Percentiles rank a stretch among this genome's conserved stretches.
These are phyloP conservation scores for Bovichtus variegatus DNA, from an alignment of 2,797 vertebrate species.

Conservation along the genomic window DNA sequence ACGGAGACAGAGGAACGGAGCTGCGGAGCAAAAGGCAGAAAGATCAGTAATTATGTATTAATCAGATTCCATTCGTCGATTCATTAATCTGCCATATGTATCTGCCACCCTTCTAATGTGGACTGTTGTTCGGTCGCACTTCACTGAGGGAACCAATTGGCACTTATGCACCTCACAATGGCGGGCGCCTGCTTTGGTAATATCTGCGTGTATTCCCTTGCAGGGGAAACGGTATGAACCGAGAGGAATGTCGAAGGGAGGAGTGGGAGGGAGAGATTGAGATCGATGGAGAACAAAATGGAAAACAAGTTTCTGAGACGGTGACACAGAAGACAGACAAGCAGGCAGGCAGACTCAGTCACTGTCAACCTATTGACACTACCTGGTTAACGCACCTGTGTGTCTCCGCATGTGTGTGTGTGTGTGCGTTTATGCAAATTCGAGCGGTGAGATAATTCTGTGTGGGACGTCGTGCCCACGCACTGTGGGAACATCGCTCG, in stretches of 20 bases:
- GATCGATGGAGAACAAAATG: constrained; percentile 60
- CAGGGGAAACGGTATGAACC: constrained; percentile 36
- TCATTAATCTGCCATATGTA: constrained; percentile 53
- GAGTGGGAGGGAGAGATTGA: constrained; percentile 33
- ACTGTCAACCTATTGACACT: constrained; percentile 48
- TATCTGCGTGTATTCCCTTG: constrained; percentile 56
- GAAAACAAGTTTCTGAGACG: constrained; percentile 59
- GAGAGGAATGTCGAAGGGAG: constrained; percentile 17
- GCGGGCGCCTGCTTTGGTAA: constrained; percentile 31
- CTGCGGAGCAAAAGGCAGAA: constrained; percentile 24
- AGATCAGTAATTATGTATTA: constrained; percentile 48
- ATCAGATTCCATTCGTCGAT: constrained; percentile 46
- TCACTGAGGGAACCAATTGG: constrained; percentile 57
- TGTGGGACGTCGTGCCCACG: constrained; percentile 66
- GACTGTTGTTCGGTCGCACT: constrained; percentile 64
- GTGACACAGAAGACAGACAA: constrained; percentile 39
- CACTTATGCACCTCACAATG: constrained; percentile 36
- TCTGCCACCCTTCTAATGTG: constrained; percentile 53
- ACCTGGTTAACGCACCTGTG: constrained; percentile 39
- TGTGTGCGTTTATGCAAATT: constrained; percentile 63
- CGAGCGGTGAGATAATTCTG: constrained; percentile 63
- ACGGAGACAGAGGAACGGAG: constrained; percentile 16
- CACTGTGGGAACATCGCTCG: constrained; percentile 72
- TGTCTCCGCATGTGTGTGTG: constrained; percentile 15
- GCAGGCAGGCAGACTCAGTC: constrained; percentile 51